Evolutionary conservation across 2,797 vertebrate genomes (phyloP).

Genomic region (Sibirionetta formosa): DNA sequence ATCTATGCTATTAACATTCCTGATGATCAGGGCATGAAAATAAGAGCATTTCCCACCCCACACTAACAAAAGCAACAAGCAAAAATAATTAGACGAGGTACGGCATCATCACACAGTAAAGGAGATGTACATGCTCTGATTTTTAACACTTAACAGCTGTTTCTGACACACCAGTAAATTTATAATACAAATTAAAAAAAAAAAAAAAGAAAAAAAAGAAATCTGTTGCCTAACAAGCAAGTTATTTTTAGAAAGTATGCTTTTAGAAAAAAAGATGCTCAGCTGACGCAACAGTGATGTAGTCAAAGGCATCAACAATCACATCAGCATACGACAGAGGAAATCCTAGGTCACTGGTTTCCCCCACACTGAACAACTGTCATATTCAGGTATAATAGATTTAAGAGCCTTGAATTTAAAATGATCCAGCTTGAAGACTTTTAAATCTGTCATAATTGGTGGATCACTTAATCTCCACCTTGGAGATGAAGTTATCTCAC

Average conservation of each 20-base stretch:
- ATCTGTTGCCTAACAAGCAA: neutral
- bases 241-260: neutral
- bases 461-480: constrained; percentile 45
- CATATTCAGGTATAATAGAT: neutral
- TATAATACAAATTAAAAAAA: neutral
- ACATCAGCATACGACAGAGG: neutral
- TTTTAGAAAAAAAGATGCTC: neutral
- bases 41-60: neutral
- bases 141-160: neutral
- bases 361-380: neutral
- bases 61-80: neutral
- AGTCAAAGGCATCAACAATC: neutral
- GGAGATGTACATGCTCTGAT: neutral
- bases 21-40: neutral
- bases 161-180: neutral
- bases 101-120: neutral
- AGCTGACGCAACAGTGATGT: neutral
- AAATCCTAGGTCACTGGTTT: neutral
- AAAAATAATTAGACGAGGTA: neutral
- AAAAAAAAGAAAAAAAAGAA: neutral
- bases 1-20: neutral
- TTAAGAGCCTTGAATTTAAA: neutral
- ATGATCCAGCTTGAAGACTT: neutral
- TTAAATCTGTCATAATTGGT: constrained; percentile 43
- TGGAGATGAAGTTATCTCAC: constrained; percentile 35